Percentiles rank a stretch among this genome's conserved stretches.
phyloP scores from a whole-genome alignment of 2,888 invertebrate species.

The Marronus borbonicus region DNA sequence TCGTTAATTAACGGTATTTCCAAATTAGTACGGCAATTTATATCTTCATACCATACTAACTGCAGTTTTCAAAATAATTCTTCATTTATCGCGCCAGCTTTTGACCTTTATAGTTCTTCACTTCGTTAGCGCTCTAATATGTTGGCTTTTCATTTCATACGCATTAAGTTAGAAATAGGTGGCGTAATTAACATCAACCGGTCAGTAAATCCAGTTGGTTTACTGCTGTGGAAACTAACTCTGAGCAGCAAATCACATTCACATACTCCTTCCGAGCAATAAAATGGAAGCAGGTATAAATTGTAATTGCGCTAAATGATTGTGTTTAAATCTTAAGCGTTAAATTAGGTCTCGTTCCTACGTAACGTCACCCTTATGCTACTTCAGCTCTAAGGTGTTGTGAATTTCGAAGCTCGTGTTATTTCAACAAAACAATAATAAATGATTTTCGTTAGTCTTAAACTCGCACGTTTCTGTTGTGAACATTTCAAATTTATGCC shows the following conservation, averaged over 20 bases:
- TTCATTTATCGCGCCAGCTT: conserved; percentile 16
- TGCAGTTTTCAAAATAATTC: conserved; percentile 6
- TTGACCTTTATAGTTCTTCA: conserved; percentile 12
- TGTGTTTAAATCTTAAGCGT: conserved; percentile 8
- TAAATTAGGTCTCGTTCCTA: neutral
- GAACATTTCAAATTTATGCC: no score
- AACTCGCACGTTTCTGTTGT: no score
- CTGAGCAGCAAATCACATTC: conserved; percentile 20
- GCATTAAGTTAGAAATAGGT: conserved; percentile 36
- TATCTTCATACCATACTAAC: neutral
- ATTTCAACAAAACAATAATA: no score
- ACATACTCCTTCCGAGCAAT: neutral
- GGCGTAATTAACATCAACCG: conserved; percentile 39
- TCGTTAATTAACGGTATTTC: conserved; percentile 18
- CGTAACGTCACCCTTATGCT: no score
- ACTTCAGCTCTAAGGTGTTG: no score
- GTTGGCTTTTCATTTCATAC: conserved; percentile 11
- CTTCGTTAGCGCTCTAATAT: conserved; percentile 20
- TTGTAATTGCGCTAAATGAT: neutral
- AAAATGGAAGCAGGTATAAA: conserved; percentile 6
- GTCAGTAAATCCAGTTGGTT: conserved; percentile 28
- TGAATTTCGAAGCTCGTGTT: no score
- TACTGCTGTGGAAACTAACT: conserved; percentile 26
- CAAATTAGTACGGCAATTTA: conserved; percentile 17
- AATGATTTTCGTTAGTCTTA: no score